Evolutionary conservation across 2,113 vertebrate genomes (phyloP).

Genomic region (Formicarius rufipectus): DNA sequence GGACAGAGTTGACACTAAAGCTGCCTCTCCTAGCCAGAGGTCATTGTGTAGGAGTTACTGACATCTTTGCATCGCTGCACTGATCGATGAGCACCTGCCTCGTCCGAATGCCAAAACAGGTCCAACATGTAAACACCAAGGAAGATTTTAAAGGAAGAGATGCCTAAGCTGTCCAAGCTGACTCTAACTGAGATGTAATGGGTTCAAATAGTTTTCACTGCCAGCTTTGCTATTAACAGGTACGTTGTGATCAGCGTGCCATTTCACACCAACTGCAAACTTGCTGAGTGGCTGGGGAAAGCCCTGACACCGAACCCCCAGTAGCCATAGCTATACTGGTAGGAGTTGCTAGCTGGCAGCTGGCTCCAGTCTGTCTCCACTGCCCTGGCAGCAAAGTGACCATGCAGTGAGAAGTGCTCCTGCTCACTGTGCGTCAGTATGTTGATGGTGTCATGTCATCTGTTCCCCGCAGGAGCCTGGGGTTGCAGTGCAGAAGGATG

Average conservation of each 20-base stretch:
- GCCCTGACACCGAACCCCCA: neutral
- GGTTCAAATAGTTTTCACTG: neutral
- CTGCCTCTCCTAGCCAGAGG: neutral
- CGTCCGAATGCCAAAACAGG: rapidly evolving
- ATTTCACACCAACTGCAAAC: neutral
- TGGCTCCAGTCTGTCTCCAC: neutral
- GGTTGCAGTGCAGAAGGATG: neutral
- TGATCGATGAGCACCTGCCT: neutral
- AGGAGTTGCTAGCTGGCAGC: neutral
- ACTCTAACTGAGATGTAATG: neutral
- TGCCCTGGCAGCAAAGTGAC: neutral
- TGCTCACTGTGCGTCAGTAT: neutral
- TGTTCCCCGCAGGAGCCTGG: neutral
- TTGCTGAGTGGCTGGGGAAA: neutral
- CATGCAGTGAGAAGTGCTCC: neutral
- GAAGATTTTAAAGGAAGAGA: neutral
- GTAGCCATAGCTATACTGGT: neutral
- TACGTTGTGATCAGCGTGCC: neutral
- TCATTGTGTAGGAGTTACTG: neutral
- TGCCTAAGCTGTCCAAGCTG: neutral
- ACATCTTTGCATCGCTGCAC: neutral
- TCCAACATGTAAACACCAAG: neutral
- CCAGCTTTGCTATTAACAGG: neutral
- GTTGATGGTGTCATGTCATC: constrained; percentile 16
- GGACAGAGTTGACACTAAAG: neutral